Evolutionary conservation across 2,888 invertebrate genomes (phyloP), one percentile per base, ranked within the genome.

Genomic region (Rosalia funebris): DNA sequence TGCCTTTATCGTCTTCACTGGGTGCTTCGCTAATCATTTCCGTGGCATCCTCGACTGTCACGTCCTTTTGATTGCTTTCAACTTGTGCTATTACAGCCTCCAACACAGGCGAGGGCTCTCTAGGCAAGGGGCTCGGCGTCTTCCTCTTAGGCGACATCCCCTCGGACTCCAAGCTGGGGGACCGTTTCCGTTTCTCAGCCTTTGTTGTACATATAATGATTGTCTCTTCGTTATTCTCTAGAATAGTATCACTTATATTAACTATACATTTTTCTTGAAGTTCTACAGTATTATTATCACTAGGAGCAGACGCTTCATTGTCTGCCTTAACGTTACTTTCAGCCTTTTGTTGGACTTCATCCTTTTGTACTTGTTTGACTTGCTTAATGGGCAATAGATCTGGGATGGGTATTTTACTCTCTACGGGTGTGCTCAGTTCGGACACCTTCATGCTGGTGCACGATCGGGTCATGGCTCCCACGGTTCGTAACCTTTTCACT

Each of bases 381-480:
- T 75, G 71, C 65, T 77, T 78, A 47, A 82, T 81, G 1, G 82
- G 81, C 53, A 82, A 68, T 63, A 82, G 71, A 69, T 81, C 82
- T 15, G 82, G 81, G 52, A 81, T 79, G 20, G 77, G 74, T 14
- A 71, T 71, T 69, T 77, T 78, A 17, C 64, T 64, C 52, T 74
- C 74, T 55, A 56, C 45, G n/a, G 61, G 53, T 19, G 50, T 57
- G 25, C 34, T 60, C 12, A 52, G 57, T 56, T 74, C 75, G 1
- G 63, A 62, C 46, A 73, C 71, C 57, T 75, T 75, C 57, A 71
- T 60, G 71, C 82, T 86, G 10, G 87, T 82, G 50, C 87, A 85
- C 12, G 88, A 87, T 56, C 89, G 79, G 11, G 89, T 89, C 36
- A 89, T 86, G 58, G 89, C 89, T 57, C 89, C 89, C n/a, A 88